Base-by-base conservation (phyloP, 1,140 invertebrate genomes). In the Bombus waltoni region DNA sequence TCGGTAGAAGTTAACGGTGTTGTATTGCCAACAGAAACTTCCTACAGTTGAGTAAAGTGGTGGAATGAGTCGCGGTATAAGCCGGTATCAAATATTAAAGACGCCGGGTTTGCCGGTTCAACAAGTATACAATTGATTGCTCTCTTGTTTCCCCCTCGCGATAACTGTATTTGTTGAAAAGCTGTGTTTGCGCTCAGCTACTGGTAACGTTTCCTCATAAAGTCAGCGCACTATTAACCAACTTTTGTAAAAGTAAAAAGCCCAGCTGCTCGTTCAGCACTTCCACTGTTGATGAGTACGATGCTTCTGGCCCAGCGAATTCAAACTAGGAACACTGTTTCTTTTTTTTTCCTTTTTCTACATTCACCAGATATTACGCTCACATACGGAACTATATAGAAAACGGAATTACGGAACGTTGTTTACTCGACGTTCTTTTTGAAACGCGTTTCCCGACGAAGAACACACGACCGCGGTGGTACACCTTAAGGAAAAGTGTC, bases 11-110 rank as follows among this genome's bases (percentile, higher is more conserved):
- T 81, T 22, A 25, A 38, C 72, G 38, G 66, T 71, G 42, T 44
- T 22, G 47, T 66, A 66, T 38, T 40, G n/a, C 38, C 65, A 22
- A 38, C 22, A 59, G 73, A 86, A 86, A 72, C 40, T 65, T 44
- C 35, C 87, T 28, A 15, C 53, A 28, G 22, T 9, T 47, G 44
- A 9, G 18, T 25, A 38, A 53, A 75, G 40, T 3, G 40, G 70
- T 70, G 40, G 59, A 70, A 71, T n/a, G 75, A 75, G 73, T 44
- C 22, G 32, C 87, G 28, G 65, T 47, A 66, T 9, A 32, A 44
- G 47, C 74, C 44, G 70, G 47, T 86, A 79, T 80, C 59, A 79
- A 89, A 86, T 86, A 83, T 80, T 71, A 79, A 89, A 89, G 80
- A 75, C 72, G 13, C 75, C 22, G 71, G 44, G 15, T 72, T 40